Conservation (phyloP, 2,113 vertebrate genomes). For the Cheilinus undulatus region DNA sequence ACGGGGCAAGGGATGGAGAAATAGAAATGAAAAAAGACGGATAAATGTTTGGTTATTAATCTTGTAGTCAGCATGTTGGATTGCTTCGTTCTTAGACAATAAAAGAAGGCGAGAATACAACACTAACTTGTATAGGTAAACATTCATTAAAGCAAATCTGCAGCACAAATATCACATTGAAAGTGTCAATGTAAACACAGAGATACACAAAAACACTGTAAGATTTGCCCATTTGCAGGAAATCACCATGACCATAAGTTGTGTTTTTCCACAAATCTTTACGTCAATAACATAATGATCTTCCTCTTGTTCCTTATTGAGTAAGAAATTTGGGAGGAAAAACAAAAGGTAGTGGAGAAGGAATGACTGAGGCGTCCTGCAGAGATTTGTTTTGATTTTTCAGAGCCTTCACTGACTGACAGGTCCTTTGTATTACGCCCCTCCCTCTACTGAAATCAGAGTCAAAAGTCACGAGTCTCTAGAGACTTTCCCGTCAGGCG, state of each 20-base stretch:
- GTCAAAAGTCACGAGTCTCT: conserved; percentile 55
- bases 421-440: conserved; percentile 50
- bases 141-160: too few relatives aligned
- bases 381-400: conserved; percentile 50
- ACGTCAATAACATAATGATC: too few relatives aligned
- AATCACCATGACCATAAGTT: too few relatives aligned
- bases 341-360: background rate
- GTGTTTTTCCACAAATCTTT: too few relatives aligned
- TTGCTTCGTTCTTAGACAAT: background rate
- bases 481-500: conserved; percentile 13
- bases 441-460: conserved; percentile 43
- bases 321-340: background rate
- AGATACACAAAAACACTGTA: too few relatives aligned
- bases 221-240: too few relatives aligned
- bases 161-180: too few relatives aligned
- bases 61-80: background rate
- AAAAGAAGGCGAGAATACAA: background rate
- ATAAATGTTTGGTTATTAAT: background rate
- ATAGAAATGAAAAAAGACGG: background rate
- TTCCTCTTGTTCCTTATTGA: background rate
- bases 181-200: too few relatives aligned
- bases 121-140: too few relatives aligned
- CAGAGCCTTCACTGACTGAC: conserved; percentile 41
- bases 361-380: conserved; percentile 20
- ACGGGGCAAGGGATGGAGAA: background rate